Percentiles rank a stretch among this genome's conserved stretches.
Conservation (phyloP, 2,888 invertebrate genomes). For the Abrostola triplasia region DNA sequence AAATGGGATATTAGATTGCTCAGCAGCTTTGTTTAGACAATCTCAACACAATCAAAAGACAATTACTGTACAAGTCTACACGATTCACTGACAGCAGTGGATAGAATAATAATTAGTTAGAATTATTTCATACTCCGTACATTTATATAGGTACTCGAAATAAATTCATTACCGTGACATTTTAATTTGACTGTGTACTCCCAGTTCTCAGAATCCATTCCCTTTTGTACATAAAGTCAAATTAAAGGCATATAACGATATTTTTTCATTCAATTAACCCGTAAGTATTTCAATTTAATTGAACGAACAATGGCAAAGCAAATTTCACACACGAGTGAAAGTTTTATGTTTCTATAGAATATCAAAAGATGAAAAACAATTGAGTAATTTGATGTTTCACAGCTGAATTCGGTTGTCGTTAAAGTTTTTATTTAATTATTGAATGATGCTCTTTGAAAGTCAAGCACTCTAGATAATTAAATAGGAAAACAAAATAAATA, state of each 20-base stretch:
- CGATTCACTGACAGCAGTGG: too few relatives aligned
- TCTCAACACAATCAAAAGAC: too few relatives aligned
- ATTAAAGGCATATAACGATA: conserved; percentile 12
- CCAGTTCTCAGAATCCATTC: not conserved
- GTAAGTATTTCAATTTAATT: conserved; percentile 30
- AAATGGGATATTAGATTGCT: too few relatives aligned
- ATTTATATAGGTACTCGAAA: too few relatives aligned
- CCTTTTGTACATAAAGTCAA: conserved; percentile 2
- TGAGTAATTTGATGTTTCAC: conserved; percentile 34
- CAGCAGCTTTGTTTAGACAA: too few relatives aligned
- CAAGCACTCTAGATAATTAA: conserved; percentile 40
- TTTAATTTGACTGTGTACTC: not conserved
- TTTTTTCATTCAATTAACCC: conserved; percentile 31
- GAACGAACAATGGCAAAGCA: conserved; percentile 26
- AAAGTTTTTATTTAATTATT: conserved; percentile 44
- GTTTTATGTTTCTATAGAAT: conserved; percentile 21
- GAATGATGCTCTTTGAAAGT: conserved; percentile 37
- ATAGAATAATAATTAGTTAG: too few relatives aligned
- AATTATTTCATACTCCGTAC: too few relatives aligned
- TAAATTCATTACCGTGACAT: not conserved
- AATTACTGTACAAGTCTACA: too few relatives aligned
- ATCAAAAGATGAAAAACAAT: conserved; percentile 50
- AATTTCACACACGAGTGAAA: conserved; percentile 30
- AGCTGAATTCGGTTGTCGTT: conserved; percentile 31
- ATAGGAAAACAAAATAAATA: conserved; percentile 27